Evolutionary conservation across 1,140 invertebrate species (phyloP), one percentile per base, ranked within the genome.

Genomic region (Zaprionus ghesquierei): DNA sequence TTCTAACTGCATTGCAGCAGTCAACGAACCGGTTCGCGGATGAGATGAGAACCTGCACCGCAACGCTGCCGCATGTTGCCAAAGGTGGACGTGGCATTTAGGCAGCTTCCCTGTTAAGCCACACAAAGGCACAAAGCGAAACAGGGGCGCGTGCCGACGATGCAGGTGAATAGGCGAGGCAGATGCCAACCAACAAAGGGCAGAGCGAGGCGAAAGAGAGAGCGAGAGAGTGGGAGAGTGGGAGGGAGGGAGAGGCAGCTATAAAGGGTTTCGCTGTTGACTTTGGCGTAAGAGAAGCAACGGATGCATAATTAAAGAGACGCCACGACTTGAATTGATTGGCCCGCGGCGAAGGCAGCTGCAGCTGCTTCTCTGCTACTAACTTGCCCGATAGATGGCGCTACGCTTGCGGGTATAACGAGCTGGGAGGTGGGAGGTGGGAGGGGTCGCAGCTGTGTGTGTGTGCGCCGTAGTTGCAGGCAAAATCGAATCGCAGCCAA

Each of bases 241-340:
- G 0, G 25, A 13, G 18, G 3, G 2, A 18, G 41, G 1, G 15
- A 10, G 8, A 46, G 41, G 4, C 3, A 56, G 15, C 25, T 33
- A 9, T 12, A 18, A 18, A 12, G 15, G 9, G 27, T 20, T 18
- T 31, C 9, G 54, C 20, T 56, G 33, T 58, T 58, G 35, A 58
- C 55, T 58, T 58, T 25, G 12, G 1, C n/a, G 8, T 12, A 33
- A 10, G 35, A 29, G 41, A 18, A 46, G 41, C 41, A 46, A 10
- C 10, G 41, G 18, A 46, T 73, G 51, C 64, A 73, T 73, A 73
- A 73, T 73, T 73, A 73, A 73, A 73, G 56, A 46, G 29, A 35
- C 18, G 29, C 64, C 29, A 18, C 64, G 65, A 69, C 64, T 61
- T 61, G 31, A 61, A 69, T 69, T 69, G 70, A 73, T 73, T 73